Evolutionary conservation across 2,797 vertebrate species (phyloP), one percentile per base, ranked within the genome.

Genomic region (Esox lucius): DNA sequence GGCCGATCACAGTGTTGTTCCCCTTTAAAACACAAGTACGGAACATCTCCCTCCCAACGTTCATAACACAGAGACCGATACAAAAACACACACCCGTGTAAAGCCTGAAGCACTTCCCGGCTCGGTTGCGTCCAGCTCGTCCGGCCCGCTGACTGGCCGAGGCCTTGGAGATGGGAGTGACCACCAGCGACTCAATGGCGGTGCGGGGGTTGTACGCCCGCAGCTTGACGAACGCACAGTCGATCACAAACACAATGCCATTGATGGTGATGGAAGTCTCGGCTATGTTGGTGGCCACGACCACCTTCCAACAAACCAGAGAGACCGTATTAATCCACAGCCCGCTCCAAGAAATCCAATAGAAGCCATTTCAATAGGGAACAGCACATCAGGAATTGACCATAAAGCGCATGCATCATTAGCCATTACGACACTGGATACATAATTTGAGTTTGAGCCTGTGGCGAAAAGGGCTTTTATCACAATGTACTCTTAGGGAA

Each of bases 241-340:
- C 98, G 1, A 99, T 97, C 73, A 99, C 97, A 0, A 96, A 99
- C 0, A 95, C 88, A 0, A 99, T 78, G 1, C 98, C 96, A 0
- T 95, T 97, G 51, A 99, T 96, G 0, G 98, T 99, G 85, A 99
- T 96, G 79, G 98, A 99, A 2, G 98, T 98, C 92, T 99, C 98
- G 0, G 98, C 98, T 42, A 99, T 95, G 80, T 99, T 99, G 15
- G 98, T 99, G 59, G 97, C 97, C 8, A 99, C 96, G 22, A 99
- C 95, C 85, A 99, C 95, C 98, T 99, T 87, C 42, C 39, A 42
- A 72, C 59, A 28, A 42, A 80, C 51, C n/a, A 16, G 61, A 61
- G n/a, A 24, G 26, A 42, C 19, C 51, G 15, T 6, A 17, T 66
- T 61, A 61, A 61, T 56, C n/a, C 24, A 22, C 53, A 7, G 1